Evolutionary conservation across 2,797 vertebrate genomes (phyloP).

Genomic region (Rachycentron canadum): DNA sequence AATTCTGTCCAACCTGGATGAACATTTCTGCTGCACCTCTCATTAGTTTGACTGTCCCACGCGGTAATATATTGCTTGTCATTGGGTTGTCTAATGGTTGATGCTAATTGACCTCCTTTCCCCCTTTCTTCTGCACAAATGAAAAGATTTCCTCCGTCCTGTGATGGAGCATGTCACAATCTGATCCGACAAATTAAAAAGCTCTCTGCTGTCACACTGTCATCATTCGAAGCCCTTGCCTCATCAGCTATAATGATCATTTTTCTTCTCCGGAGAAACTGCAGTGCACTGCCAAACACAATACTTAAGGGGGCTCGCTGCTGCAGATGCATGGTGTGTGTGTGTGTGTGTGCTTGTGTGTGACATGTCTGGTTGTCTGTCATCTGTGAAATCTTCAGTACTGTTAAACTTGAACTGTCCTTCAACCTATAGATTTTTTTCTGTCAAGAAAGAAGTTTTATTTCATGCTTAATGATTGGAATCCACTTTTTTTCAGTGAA

Average conservation of each 20-base stretch:
- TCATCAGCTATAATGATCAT: conserved; percentile 89
- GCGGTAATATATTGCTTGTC: conserved; percentile 86
- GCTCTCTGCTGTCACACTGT: conserved; percentile 88
- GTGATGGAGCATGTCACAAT: conserved; percentile 87
- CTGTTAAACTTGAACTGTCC: conserved; percentile 51
- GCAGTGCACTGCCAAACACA: conserved; percentile 74
- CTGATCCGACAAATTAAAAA: conserved; percentile 90
- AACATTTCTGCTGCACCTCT: conserved; percentile 80
- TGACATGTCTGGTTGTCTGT: conserved; percentile 62
- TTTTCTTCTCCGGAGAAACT: conserved; percentile 73
- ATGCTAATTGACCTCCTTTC: conserved; percentile 90
- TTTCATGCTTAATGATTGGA: conserved; percentile 13
- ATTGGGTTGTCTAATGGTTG: conserved; percentile 86
- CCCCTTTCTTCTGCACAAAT: conserved; percentile 84
- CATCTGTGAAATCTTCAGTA: conserved; percentile 49
- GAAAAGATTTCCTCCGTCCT: conserved; percentile 85
- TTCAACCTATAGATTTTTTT: conserved; percentile 29
- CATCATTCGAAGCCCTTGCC: conserved; percentile 75
- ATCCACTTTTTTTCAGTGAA: conserved; percentile 15
- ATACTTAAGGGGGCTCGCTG: conserved; percentile 69
- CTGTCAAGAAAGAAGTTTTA: conserved; percentile 8
- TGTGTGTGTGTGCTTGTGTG: conserved; percentile 5
- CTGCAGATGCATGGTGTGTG: conserved; percentile 19
- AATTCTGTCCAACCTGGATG: conserved; percentile 78
- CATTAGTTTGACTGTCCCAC: conserved; percentile 87